Evolutionary conservation across 2,888 invertebrate genomes (phyloP).

Genomic region (Euclidia mi): DNA sequence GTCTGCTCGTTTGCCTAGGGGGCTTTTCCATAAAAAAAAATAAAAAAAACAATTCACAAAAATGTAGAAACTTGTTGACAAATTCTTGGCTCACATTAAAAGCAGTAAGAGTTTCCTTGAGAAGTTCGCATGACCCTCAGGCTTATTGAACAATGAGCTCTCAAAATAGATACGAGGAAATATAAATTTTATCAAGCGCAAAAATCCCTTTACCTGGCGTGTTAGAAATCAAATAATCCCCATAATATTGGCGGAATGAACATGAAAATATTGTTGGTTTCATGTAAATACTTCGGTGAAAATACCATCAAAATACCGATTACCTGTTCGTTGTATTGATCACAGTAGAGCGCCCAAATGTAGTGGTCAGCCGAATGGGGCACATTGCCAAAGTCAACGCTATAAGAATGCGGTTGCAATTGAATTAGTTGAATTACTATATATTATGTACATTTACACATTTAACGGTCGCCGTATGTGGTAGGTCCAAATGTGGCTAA

Average conservation of each 20-base stretch:
- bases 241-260: no score
- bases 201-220: background rate
- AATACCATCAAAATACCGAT: constrained; percentile 30
- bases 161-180: constrained; percentile 14
- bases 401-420: constrained; percentile 43
- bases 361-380: constrained; percentile 42
- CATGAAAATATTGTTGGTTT: no score
- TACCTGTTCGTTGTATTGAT: constrained; percentile 37
- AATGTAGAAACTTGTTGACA: constrained; percentile 1
- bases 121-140: no score
- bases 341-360: constrained; percentile 32
- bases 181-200: background rate
- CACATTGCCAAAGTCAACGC: constrained; percentile 49
- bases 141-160: background rate
- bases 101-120: no score
- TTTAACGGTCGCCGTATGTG: constrained; percentile 25
- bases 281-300: no score
- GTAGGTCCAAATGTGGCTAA: constrained; percentile 26
- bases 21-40: no score
- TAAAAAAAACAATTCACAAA: background rate
- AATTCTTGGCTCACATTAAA: background rate
- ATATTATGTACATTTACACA: constrained; percentile 31
- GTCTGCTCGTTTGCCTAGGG: no score
- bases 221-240: background rate
- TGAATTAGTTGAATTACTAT: constrained; percentile 45